phyloP scores from a whole-genome alignment of 2,888 invertebrate genomes.

The Papilio protenor region DNA sequence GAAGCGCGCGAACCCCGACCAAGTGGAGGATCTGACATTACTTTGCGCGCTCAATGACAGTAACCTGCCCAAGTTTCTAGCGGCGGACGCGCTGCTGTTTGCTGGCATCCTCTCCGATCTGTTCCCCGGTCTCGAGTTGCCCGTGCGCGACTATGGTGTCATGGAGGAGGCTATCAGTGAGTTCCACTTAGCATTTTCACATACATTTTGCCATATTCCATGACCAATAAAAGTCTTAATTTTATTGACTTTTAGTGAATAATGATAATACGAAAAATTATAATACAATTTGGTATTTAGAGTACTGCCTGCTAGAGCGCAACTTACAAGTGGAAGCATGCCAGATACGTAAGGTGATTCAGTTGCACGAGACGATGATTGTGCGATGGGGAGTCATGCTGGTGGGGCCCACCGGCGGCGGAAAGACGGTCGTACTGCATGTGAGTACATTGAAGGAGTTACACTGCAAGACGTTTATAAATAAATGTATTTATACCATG shows the following conservation, averaged over 20 bases:
- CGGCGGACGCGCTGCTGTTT: constrained; percentile 93
- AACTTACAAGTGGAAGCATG: constrained; percentile 87
- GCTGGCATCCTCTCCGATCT: constrained; percentile 95
- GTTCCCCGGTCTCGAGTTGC: constrained; percentile 92
- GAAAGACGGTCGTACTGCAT: constrained; percentile 90
- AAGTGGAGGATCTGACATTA: constrained; percentile 92
- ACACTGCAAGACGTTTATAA: neutral
- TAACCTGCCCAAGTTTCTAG: constrained; percentile 95
- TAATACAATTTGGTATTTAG: no score
- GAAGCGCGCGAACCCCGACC: constrained; percentile 93
- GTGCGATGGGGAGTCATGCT: constrained; percentile 97
- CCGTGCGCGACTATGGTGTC: constrained; percentile 90
- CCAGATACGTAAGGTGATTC: constrained; percentile 91
- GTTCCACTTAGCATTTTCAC: constrained; percentile 46
- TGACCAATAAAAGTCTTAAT: no score
- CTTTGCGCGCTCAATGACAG: constrained; percentile 94
- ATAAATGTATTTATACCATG: constrained; percentile 4
- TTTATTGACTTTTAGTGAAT: no score
- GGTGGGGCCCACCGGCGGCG: constrained; percentile 95
- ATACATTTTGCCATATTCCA: no score
- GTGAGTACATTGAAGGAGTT: constrained; percentile 71
- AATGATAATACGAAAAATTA: no score
- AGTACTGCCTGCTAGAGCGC: constrained; percentile 77
- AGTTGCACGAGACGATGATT: constrained; percentile 95
- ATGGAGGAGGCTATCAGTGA: constrained; percentile 87